Base-by-base conservation (phyloP, 1,140 invertebrate genomes). In the Meloidogyne floridensis region DNA sequence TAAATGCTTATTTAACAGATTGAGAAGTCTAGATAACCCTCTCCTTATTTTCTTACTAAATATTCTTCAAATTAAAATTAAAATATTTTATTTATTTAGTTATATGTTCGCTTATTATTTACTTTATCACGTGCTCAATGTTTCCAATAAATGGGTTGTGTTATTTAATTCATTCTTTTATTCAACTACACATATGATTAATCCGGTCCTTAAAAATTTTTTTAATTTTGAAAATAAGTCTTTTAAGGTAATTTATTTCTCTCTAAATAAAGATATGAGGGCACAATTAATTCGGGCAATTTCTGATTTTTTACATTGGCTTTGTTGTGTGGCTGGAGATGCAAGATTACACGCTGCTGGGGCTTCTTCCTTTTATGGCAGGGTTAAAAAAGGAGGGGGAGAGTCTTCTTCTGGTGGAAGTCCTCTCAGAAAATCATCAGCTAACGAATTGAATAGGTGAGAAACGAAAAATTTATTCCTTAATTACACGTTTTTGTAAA, bases 111-210 rank as follows among this genome's bases (percentile, higher is more conserved):
- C 84, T 42, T 89, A 89, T 79, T 89, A 89, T 65, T 77, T 89
- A 18, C 80, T 87, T 5, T 89, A 89, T 82, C 90, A 89, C 71
- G 81, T 87, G 59, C 81, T 88, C 56, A 69, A 86, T 20, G 81
- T 90, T 70, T 72, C 82, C n/a, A 88, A 87, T 74, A 89, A 86
- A 72, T 82, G 87, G 84, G 84, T 86, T n/a, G 85, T 89, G 51
- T 78, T 89, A 32, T 89, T 89, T 83, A 89, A 89, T 73, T 84
- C 82, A 51, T 90, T 90, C 71, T 89, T 90, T 77, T 89, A 89
- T 74, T 89, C 88, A 20, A 87, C 86, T 47, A 89, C 88, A 32
- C 88, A 89, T 77, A 90, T 90, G 88, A 89, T 89, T 81, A 89
- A 89, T 84, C 88, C 85, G 6, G 85, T 83, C 20, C 20, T 32